Conservation (phyloP, 1,140 invertebrate species). For the Physella acuta region DNA sequence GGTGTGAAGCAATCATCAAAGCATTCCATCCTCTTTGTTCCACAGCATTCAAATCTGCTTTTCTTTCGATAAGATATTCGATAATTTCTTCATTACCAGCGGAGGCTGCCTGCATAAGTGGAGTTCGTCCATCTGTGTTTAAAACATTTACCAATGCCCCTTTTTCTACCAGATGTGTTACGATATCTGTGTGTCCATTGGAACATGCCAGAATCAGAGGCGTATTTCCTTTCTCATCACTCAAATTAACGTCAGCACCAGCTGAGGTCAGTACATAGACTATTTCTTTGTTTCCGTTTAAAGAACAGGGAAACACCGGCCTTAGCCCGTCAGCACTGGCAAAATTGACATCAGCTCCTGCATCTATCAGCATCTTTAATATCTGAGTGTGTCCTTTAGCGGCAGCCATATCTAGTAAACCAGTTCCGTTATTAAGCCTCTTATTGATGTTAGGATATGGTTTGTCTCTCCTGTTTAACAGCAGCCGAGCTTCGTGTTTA, state of each 20-base stretch:
- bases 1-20: slow-evolving; percentile 29
- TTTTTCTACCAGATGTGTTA: slow-evolving; percentile 14
- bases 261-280: slow-evolving; percentile 23
- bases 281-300: slow-evolving; percentile 8
- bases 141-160: slow-evolving; percentile 16
- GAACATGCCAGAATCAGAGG: slow-evolving; percentile 30
- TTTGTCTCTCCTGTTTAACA: neutral
- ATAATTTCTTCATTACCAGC: slow-evolving; percentile 22
- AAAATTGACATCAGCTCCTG: slow-evolving; percentile 15
- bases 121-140: slow-evolving; percentile 26
- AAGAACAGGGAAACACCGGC: neutral
- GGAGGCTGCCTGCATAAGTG: slow-evolving; percentile 28
- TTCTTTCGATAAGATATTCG: slow-evolving; percentile 3
- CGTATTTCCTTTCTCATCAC: slow-evolving; percentile 30
- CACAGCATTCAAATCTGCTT: slow-evolving; percentile 11
- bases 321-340: neutral
- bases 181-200: slow-evolving; percentile 26
- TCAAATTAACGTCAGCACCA: slow-evolving; percentile 19
- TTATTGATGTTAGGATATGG: neutral
- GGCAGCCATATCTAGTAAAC: neutral
- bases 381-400: neutral
- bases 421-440: neutral
- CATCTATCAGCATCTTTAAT: neutral
- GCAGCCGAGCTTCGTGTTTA: neutral
- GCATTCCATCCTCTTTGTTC: slow-evolving; percentile 30